Percentiles rank a stretch among this genome's conserved stretches.
phyloP scores from a whole-genome alignment of 2,888 invertebrate species.

The Eupithecia subfuscata region DNA sequence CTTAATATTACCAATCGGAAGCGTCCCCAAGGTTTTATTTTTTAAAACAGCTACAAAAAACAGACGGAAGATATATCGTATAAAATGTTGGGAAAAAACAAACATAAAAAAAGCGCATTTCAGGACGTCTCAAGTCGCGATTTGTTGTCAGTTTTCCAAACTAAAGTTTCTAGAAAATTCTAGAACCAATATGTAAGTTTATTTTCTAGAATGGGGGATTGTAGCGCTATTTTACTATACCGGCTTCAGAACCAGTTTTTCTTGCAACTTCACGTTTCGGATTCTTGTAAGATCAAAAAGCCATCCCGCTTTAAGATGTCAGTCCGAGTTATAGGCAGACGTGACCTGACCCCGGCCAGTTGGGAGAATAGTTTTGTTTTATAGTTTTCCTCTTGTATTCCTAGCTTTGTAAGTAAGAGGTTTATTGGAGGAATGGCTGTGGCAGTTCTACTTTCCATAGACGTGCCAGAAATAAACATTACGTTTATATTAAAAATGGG shows the following conservation, averaged over 20 bases:
- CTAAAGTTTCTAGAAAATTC: background rate
- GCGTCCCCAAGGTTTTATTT: too few species aligned
- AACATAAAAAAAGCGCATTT: background rate
- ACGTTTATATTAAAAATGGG: background rate
- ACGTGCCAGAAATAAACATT: background rate
- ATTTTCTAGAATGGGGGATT: background rate
- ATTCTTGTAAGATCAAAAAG: slow-evolving; percentile 72
- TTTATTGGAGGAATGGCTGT: slow-evolving; percentile 3
- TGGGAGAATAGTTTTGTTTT: slow-evolving; percentile 57
- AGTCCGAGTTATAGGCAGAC: slow-evolving; percentile 70
- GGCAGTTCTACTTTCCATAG: background rate
- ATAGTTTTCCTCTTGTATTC: slow-evolving; percentile 36
- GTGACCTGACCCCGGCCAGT: slow-evolving; percentile 65
- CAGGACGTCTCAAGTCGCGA: background rate
- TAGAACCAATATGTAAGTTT: background rate
- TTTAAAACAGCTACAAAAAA: too few species aligned
- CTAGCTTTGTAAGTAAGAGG: slow-evolving; percentile 19
- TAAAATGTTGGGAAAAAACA: too few species aligned
- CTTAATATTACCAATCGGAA: too few species aligned
- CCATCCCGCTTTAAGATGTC: slow-evolving; percentile 72
- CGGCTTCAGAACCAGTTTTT: slow-evolving; percentile 7
- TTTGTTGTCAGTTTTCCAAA: background rate
- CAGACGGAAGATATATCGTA: too few species aligned
- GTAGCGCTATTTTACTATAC: background rate
- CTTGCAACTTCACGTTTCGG: slow-evolving; percentile 1